Evolutionary conservation across 2,797 vertebrate species (phyloP).

Genomic region (Lutjanus campechanus): DNA sequence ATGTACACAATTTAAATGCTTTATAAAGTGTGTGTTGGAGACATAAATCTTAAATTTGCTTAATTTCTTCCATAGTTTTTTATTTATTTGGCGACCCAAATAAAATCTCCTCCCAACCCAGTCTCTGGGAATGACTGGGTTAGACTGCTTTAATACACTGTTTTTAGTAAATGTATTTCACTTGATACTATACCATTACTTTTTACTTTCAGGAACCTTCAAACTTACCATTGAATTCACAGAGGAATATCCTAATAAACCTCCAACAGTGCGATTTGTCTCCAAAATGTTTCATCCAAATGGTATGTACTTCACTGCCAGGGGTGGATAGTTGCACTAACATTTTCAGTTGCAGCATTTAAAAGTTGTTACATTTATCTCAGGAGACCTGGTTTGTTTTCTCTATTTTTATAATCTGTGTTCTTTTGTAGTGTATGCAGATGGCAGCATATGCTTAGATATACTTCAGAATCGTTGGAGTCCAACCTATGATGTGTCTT

Average conservation of each 20-base stretch:
- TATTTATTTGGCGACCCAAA: too few relatives aligned
- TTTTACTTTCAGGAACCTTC: conserved; percentile 92
- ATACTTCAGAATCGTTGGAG: conserved; percentile 99
- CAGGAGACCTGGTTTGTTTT: background rate
- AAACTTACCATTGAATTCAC: conserved; percentile 99
- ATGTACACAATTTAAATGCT: too few relatives aligned
- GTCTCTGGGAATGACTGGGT: too few relatives aligned
- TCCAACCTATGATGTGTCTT: conserved; percentile 99
- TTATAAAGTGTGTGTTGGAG: too few relatives aligned
- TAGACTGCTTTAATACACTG: background rate
- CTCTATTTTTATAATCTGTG: background rate
- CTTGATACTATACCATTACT: conserved; percentile 15
- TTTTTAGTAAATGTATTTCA: conserved; percentile 3
- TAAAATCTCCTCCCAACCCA: too few relatives aligned
- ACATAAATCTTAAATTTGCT: too few relatives aligned
- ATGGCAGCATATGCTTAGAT: conserved; percentile 99
- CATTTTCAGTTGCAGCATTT: background rate
- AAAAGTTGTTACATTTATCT: background rate
- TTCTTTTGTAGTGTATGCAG: conserved; percentile 93
- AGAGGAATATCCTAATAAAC: conserved; percentile 99
- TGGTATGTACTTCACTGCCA: conserved; percentile 84
- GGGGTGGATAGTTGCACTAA: background rate
- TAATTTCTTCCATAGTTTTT: too few relatives aligned
- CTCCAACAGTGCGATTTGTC: conserved; percentile 98
- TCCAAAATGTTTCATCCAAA: conserved; percentile 99